phyloP scores from a whole-genome alignment of 1,140 invertebrate species.

The Drosophila melanogaster region DNA sequence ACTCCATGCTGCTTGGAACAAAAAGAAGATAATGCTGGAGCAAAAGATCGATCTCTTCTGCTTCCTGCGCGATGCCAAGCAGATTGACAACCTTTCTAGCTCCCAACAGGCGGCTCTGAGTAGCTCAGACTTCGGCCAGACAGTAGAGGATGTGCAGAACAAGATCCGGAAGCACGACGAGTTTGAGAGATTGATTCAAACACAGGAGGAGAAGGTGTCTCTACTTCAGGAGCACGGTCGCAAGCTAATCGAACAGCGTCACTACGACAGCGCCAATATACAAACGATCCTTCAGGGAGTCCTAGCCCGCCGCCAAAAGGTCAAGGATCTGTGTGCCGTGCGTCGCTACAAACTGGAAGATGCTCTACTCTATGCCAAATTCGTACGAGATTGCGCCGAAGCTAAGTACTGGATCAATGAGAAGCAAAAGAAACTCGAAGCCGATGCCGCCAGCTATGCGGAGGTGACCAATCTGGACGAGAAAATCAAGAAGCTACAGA shows the following conservation, averaged over 20 bases:
- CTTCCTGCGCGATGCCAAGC: slow-evolving; percentile 97
- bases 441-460: slow-evolving; percentile 88
- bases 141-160: slow-evolving; percentile 94
- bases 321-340: slow-evolving; percentile 88
- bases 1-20: slow-evolving; percentile 94
- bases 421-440: slow-evolving; percentile 94
- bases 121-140: slow-evolving; percentile 86
- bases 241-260: slow-evolving; percentile 95
- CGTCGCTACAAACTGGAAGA: slow-evolving; percentile 90
- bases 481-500: slow-evolving; percentile 98
- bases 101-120: slow-evolving; percentile 92
- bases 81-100: slow-evolving; percentile 94
- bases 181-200: slow-evolving; percentile 93
- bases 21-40: slow-evolving; percentile 95
- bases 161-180: slow-evolving; percentile 96
- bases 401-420: slow-evolving; percentile 97
- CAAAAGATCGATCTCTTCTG: slow-evolving; percentile 97
- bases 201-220: slow-evolving; percentile 93
- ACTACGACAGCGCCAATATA: slow-evolving; percentile 97
- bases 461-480: slow-evolving; percentile 92
- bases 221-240: slow-evolving; percentile 94
- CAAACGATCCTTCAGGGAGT: slow-evolving; percentile 89
- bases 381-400: slow-evolving; percentile 95
- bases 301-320: slow-evolving; percentile 89
- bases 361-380: slow-evolving; percentile 93